phyloP scores from a whole-genome alignment of 1,140 invertebrate species.

The Brachionus rubens region DNA sequence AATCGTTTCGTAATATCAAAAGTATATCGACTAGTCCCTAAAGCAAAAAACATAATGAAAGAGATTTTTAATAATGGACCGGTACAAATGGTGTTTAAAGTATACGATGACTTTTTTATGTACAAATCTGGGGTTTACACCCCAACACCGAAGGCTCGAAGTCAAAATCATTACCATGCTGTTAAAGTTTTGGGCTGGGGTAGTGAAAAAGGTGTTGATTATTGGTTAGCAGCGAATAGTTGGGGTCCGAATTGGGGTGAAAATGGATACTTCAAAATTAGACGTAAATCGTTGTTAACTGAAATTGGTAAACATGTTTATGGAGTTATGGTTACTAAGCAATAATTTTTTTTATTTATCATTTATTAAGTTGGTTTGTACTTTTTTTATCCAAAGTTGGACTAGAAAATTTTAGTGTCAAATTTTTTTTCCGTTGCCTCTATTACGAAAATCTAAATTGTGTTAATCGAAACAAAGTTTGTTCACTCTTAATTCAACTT shows the following conservation, averaged over 20 bases:
- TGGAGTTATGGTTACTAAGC: slow-evolving; percentile 17
- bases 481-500: too few species aligned
- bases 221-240: slow-evolving; percentile 46
- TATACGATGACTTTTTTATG: slow-evolving; percentile 40
- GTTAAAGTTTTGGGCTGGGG: slow-evolving; percentile 25
- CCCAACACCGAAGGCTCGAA: background rate
- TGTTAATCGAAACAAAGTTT: too few species aligned
- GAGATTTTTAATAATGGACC: slow-evolving; percentile 85
- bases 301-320: slow-evolving; percentile 39
- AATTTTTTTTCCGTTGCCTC: too few species aligned
- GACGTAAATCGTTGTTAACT: background rate
- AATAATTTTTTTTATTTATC: too few species aligned
- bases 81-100: slow-evolving; percentile 76
- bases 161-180: slow-evolving; percentile 31
- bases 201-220: slow-evolving; percentile 42
- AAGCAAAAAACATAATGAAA: slow-evolving; percentile 78
- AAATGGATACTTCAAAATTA: slow-evolving; percentile 38
- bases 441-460: too few species aligned
- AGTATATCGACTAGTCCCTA: slow-evolving; percentile 46
- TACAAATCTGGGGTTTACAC: slow-evolving; percentile 40
- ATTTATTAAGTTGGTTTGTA: too few species aligned
- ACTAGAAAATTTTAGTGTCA: too few species aligned
- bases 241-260: slow-evolving; percentile 43
- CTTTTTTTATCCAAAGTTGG: too few species aligned
- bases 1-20: too few species aligned